These are phyloP conservation scores for Lasioglossum calceatum DNA, from an alignment of 2,888 invertebrate genomes.

Conservation along the genomic window DNA sequence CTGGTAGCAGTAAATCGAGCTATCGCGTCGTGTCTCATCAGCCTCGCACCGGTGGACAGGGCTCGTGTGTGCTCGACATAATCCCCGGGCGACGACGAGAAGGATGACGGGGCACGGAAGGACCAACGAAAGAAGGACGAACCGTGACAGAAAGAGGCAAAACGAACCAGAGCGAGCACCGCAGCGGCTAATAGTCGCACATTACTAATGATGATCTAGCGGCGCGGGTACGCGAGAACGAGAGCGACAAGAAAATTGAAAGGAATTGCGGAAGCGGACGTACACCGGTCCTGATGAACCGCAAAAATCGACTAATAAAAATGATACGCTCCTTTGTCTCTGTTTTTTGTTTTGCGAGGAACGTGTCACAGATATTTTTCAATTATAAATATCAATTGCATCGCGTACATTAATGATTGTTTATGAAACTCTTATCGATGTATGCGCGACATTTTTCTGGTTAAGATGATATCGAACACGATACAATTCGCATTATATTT, in stretches of 20 bases:
- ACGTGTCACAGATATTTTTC: too few relatives aligned
- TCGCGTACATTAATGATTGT: background rate
- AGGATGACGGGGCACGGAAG: background rate
- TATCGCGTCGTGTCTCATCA: constrained; percentile 57
- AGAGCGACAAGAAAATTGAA: background rate
- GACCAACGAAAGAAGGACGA: background rate
- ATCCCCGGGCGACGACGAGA: constrained; percentile 24
- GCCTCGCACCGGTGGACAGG: constrained; percentile 38
- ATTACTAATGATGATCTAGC: constrained; percentile 62
- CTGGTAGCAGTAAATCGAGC: constrained; percentile 59
- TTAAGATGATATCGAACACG: background rate
- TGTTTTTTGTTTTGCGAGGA: background rate
- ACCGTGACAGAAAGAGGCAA: background rate
- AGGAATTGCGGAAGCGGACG: background rate
- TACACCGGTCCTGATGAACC: background rate
- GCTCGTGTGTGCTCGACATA: constrained; percentile 38
- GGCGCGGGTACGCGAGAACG: background rate
- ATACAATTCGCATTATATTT: background rate
- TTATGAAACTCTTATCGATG: background rate
- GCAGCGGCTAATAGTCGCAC: background rate
- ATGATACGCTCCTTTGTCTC: background rate
- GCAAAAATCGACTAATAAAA: background rate
- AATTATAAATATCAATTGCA: too few relatives aligned
- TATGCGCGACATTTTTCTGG: background rate
- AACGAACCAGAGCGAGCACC: background rate